Evolutionary conservation across 2,797 vertebrate genomes (phyloP), one percentile per base, ranked within the genome.

Genomic region (Delichon dasypus): DNA sequence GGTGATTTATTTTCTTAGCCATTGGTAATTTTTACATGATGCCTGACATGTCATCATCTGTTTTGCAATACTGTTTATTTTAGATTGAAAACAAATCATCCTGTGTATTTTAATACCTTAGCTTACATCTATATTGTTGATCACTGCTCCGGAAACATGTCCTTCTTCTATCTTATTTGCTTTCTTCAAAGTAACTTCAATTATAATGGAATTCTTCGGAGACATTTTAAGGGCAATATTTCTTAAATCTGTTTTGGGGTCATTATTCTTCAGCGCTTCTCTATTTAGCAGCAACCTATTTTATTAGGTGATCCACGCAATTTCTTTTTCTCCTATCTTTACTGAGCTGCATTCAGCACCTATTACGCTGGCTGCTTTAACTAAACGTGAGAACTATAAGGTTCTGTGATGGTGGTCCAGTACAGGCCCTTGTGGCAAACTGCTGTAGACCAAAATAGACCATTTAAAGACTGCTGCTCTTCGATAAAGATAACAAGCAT

Each of bases 201-300:
- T 92, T 89, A 75, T 60, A 45, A 16, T 29, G 66, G 78, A 90
- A 93, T 68, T 79, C 45, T 67, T 91, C 54, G 53, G 75, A 89
- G 62, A 62, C 38, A 25, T 90, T 94, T 94, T 74, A 29, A 88
- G 64, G 68, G 36, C 47, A 89, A 51, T 94, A 91, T 89, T 94
- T 97, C 58, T 85, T 53, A 89, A 91, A 89, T 89, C 48, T 95
- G 30, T 96, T 93, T 94, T 79, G 32, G 80, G 54, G 29, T 85
- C 61, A 90, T 96, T 95, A 91, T 83, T 54, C 45, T 92, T 79
- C 94, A 92, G 38, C 93, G 81, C 26, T 96, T 96, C 93, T 74
- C 34, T 89, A 19, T 95, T 95, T 89, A 93, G 81, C 62, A 85
- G 30, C 64, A 95, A 57, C 47, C 89, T 64, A 85, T 96, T 93